Base-by-base conservation (phyloP, 2,113 vertebrate species). In the Laticauda colubrina region DNA sequence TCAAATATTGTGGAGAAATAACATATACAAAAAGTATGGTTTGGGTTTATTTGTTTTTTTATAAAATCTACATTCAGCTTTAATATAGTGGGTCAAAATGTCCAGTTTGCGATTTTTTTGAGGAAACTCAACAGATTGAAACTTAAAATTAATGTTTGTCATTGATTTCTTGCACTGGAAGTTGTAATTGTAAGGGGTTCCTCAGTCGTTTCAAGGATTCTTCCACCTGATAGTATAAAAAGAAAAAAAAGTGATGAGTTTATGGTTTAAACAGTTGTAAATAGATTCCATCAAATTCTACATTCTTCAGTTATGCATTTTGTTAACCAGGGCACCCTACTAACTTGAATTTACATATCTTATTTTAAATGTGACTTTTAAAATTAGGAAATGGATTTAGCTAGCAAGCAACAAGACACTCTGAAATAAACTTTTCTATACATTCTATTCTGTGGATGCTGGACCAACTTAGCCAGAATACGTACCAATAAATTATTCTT, bases 161-260 rank as follows among this genome's bases (percentile, higher is more conserved):
- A 43, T 12, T 94, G 61, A 98, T 97, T 91, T 98, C 98, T 93
- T 98, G 97, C 43, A 98, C 92, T 8, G 98, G 98, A 24, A 98
- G 96, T 91, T 93, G 97, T 90, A 98, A 97, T 23, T 93, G 96
- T 88, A 98, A 98, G 56, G 98, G 97, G 5, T 97, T 97, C 81
- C 97, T 98, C 93, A 99, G 96, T 4, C 97, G 98, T 89, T 93
- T 97, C 93, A 99, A 96, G 89, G 98, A 98, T 55, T 98, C 98
- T 95, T 98, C 98, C 86, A 98, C 97, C 99, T 99, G 96, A 89
- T 11, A 91, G 2, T 2, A 29, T 24, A 59, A 96, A 61, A 93
- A 64, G 95, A 64, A 89, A 90, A 0, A 85, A 91, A 55, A 18
- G 92, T 90, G 39, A 43, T 95, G 11, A 95, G 89, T 69, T 43